phyloP scores from a whole-genome alignment of 2,113 vertebrate species.

The Seriola aureovittata region DNA sequence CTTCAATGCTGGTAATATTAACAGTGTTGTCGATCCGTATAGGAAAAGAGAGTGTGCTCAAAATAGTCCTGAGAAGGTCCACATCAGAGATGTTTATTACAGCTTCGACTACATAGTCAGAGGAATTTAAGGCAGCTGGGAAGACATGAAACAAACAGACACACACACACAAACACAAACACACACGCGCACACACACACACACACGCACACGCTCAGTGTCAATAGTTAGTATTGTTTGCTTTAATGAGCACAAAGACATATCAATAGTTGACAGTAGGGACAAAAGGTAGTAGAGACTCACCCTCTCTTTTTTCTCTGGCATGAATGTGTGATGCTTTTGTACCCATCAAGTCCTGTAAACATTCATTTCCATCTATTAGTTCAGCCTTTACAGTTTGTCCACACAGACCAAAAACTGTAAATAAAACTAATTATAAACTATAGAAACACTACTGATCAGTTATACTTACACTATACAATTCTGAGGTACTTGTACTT shows the following conservation, averaged over 20 bases:
- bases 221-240: neutral
- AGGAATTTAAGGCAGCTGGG: neutral
- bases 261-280: neutral
- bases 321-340: neutral
- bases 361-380: neutral
- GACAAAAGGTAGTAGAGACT: neutral
- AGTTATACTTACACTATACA: no score
- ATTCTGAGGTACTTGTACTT: no score
- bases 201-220: constrained; percentile 6
- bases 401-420: neutral
- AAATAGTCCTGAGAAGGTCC: neutral
- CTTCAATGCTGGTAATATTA: constrained; percentile 16
- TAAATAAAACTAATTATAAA: neutral
- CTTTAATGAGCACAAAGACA: neutral
- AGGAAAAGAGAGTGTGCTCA: neutral
- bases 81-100: neutral
- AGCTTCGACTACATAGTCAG: constrained; percentile 15
- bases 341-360: constrained; percentile 7
- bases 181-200: neutral
- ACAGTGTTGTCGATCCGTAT: accelerated
- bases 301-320: constrained; percentile 54
- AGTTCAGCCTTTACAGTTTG: neutral
- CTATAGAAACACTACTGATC: no score
- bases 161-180: neutral
- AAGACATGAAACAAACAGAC: neutral